phyloP scores from a whole-genome alignment of 2,113 vertebrate species.

The Microtus oregoni region DNA sequence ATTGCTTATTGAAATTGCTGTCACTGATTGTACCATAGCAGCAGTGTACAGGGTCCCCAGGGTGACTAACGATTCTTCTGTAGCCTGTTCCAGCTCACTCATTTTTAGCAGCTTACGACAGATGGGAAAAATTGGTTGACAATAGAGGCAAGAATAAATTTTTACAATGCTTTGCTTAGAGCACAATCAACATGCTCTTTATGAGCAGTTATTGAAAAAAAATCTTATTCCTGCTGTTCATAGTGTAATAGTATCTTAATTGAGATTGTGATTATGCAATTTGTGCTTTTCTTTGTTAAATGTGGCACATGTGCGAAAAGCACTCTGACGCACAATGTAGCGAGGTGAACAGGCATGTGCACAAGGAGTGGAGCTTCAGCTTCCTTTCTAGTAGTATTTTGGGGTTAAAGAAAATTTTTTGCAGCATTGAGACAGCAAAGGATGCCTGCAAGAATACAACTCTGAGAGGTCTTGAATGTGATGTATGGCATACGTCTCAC shows the following conservation, averaged over 20 bases:
- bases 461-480: constrained; percentile 33
- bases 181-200: not conserved
- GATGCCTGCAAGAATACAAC: not conserved
- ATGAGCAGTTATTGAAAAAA: not conserved
- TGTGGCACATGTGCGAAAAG: not conserved
- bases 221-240: not conserved
- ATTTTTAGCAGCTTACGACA: constrained; percentile 6
- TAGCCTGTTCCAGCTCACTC: not conserved
- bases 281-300: not conserved
- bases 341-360: not conserved
- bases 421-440: not conserved
- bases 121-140: not conserved
- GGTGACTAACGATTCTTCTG: constrained; percentile 10
- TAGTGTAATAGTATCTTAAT: not conserved
- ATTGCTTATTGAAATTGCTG: constrained; percentile 52
- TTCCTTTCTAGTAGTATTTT: constrained; percentile 13
- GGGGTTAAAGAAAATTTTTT: constrained; percentile 41
- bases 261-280: not conserved
- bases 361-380: not conserved
- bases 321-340: not conserved
- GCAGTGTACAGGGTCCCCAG: not conserved
- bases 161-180: constrained; percentile 32
- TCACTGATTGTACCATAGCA: not conserved
- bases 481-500: not conserved
- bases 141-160: not conserved